Base-by-base conservation (phyloP, 1,140 invertebrate genomes). In the Drosophila pseudoobscura region DNA sequence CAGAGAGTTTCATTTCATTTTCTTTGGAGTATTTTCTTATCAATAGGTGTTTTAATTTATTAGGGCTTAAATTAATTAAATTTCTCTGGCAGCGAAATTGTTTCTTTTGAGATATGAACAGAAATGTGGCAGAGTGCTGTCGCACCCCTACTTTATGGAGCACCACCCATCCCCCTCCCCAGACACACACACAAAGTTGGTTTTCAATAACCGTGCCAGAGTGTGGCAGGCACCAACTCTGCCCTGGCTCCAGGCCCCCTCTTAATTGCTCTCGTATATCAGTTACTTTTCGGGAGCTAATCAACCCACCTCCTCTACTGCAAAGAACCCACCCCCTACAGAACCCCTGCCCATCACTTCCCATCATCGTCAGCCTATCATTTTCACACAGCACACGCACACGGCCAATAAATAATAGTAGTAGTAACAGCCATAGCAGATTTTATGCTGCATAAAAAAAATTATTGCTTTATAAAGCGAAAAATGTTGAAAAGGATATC, bases 401-500 rank as follows among this genome's bases (percentile, higher is more conserved):
- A 88, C 44, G 51, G 46, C 71, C 57, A 76, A 87, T 88, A 87
- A 87, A 87, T 87, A 87, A 87, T 73, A 61, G 66, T 20, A 24
- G 53, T 29, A 57, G 44, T 46, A 75, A 56, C 59, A 73, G 75
- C 55, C 87, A 64, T 54, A 87, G 68, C 64, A 80, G 57, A 56
- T 68, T 66, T 53, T 45, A 60, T 52, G 52, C 47, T 44, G 53
- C 31, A 51, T 31, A 58, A 50, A 74, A 26, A 62, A 46, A 41
- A 78, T 80, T 68, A 74, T 88, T 66, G 68, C 71, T 39, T 39
- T 63, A 66, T 79, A 71, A 72, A 78, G 83, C 66, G 65, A 52
- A 84, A 79, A 84, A 84, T 57, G 72, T 84, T 79, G 80, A 84
- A 84, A 84, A 84, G 80, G 80, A 84, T 73, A 84, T 88, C 84